These are phyloP conservation scores for Calameuta idolon DNA, from an alignment of 2,888 invertebrate genomes.

Conservation along the genomic window DNA sequence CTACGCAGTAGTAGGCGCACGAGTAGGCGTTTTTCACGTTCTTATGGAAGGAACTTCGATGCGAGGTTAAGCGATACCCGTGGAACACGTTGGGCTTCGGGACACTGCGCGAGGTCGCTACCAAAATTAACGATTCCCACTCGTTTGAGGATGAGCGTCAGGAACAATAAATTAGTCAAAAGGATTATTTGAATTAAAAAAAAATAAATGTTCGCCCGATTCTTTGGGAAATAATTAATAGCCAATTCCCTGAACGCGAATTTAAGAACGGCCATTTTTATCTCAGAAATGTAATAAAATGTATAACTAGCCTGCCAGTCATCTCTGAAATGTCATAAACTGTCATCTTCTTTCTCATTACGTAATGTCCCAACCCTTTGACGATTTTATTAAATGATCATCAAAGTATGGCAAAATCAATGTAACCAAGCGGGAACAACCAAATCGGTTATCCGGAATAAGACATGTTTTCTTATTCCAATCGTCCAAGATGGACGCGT, in stretches of 20 bases:
- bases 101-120: background rate
- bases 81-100: background rate
- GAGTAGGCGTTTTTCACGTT: background rate
- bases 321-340: background rate
- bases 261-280: constrained; percentile 16
- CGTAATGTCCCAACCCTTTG: background rate
- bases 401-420: background rate
- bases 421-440: background rate
- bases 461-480: background rate
- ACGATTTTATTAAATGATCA: background rate
- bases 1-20: background rate
- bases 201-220: background rate
- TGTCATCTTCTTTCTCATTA: background rate
- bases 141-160: background rate
- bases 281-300: constrained; percentile 6
- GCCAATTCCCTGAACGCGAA: constrained; percentile 16
- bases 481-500: background rate
- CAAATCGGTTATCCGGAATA: background rate
- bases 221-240: constrained; percentile 25
- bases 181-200: background rate
- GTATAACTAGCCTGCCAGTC: background rate
- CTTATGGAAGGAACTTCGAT: constrained; percentile 1
- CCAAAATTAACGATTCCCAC: background rate
- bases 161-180: background rate
- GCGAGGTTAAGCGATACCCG: background rate